Base-by-base conservation (phyloP, 1,140 invertebrate genomes). In the Bombus sibiricus region DNA sequence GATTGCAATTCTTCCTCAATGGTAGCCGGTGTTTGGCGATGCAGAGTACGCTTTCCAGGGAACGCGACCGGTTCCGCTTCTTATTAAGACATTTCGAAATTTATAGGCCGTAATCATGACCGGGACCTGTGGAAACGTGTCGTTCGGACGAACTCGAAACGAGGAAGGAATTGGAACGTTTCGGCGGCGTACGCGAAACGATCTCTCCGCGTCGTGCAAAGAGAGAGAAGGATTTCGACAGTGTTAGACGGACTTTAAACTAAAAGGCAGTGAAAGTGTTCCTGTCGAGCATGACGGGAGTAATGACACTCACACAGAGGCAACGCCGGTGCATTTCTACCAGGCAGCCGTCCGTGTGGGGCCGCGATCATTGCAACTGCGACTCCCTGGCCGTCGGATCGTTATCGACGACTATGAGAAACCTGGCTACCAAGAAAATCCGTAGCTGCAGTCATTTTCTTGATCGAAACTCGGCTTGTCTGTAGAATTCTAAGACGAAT, bases 231-330 rank as follows among this genome's bases (percentile, higher is more conserved):
- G 59, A 75, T 81, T 85, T 89, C 75, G 87, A 92, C 87, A 83
- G 91, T 85, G 91, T 93, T 92, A 87, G 88, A 87, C 79, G 86
- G 90, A 93, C 90, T 92, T 88, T 89, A 92, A 92, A 90, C 89
- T 93, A 94, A 92, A 93, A 94, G 92, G 92, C 90, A 92, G 94
- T 94, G 94, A 94, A 94, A 94, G 94, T 94, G 92, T 94, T 94
- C 90, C 89, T 93, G 89, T 92, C 89, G 88, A 91, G 93, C 93
- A 92, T 93, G 92, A 94, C 91, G 92, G 93, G 93, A 94, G 93
- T 94, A 94, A 94, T 94, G 93, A 93, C 91, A 93, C 93, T 86
- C 86, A 91, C 86, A 93, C 92, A 91, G 53, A 81, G 79, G 13
- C 75, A 32, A 13, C 82, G 39, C 37, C 83, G 74, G 37, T 85